Conservation (phyloP, 2,113 vertebrate genomes). For the Oncorhynchus tshawytscha region DNA sequence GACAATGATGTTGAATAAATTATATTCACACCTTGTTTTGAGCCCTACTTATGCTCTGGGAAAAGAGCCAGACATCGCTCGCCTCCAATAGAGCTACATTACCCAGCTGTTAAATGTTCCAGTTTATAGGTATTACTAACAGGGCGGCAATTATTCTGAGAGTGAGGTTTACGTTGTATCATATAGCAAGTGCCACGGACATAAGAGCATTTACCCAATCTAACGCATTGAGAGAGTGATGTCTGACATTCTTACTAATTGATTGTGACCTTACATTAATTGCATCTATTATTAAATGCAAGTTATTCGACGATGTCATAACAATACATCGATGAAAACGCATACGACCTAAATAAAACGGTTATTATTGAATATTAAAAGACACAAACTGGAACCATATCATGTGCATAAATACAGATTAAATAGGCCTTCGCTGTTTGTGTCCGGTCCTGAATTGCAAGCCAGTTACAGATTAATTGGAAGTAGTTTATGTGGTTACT, state of each 20-base stretch:
- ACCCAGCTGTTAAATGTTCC: not conserved
- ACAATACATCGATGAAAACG: not conserved
- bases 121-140: not conserved
- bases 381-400: no score
- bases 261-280: not conserved
- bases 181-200: not conserved
- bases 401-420: no score
- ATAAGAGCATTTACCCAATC: not conserved
- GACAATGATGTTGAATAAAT: no score
- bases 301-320: not conserved
- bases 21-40: no score
- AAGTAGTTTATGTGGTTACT: no score
- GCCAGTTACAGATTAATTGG: no score
- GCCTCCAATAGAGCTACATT: not conserved
- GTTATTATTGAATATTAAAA: no score
- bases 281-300: not conserved
- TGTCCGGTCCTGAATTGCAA: no score
- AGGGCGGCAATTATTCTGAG: not conserved
- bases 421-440: no score
- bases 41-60: not conserved
- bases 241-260: not conserved
- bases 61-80: not conserved
- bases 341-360: no score
- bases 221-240: not conserved
- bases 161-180: not conserved